Percentiles rank a stretch among this genome's conserved stretches.
Evolutionary conservation across 2,888 invertebrate genomes (phyloP).

Genomic region (Pollenia amentaria): DNA sequence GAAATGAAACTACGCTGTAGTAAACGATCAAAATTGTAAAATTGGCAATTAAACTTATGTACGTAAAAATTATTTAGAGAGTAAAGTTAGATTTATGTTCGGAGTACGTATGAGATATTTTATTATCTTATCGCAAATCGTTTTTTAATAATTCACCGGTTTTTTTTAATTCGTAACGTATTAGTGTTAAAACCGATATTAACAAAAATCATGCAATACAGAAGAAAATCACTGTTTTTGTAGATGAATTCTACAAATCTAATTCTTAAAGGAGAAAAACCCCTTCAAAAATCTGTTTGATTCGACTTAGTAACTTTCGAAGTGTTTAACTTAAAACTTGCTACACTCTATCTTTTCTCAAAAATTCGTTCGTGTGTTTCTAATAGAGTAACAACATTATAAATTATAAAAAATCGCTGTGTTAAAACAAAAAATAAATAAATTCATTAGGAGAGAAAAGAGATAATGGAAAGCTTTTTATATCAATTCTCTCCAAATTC

Average conservation of each 20-base stretch:
- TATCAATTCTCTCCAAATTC: conserved; percentile 19
- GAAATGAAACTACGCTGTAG: too few relatives aligned
- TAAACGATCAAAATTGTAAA: too few relatives aligned
- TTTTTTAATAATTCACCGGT: conserved; percentile 39
- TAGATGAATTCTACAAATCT: conserved; percentile 38
- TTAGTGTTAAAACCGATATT: conserved; percentile 26
- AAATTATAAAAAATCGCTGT: not conserved
- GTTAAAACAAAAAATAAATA: not conserved
- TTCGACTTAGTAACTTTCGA: conserved; percentile 54
- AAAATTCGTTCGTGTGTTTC: conserved; percentile 29
- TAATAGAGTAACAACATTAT: not conserved
- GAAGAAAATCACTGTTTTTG: conserved; percentile 11
- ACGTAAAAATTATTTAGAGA: not conserved
- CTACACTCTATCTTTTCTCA: conserved; percentile 45
- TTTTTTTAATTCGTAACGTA: conserved; percentile 27
- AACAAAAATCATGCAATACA: not conserved
- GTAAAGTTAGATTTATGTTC: not conserved
- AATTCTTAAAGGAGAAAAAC: conserved; percentile 27
- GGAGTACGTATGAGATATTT: conserved; percentile 12
- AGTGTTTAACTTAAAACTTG: conserved; percentile 64
- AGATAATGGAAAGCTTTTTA: conserved; percentile 4
- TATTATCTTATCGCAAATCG: conserved; percentile 74
- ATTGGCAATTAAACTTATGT: too few relatives aligned
- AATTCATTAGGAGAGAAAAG: not conserved
- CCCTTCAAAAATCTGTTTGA: conserved; percentile 39